Evolutionary conservation across 2,888 invertebrate species (phyloP), one percentile per base, ranked within the genome.

Genomic region (Stenurella melanura): DNA sequence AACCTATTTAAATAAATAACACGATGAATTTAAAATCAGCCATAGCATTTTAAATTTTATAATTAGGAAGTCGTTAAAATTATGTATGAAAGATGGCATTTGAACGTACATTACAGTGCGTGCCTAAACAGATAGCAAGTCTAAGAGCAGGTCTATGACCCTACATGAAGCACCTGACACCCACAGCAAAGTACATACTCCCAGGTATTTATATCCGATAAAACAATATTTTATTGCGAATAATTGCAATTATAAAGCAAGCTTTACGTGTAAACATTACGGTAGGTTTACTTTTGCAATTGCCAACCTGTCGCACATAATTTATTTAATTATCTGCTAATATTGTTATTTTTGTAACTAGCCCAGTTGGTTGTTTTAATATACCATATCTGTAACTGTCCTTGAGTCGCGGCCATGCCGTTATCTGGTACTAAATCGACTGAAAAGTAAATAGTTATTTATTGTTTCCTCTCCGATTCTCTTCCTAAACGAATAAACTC

Each of bases 141-240:
- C 68, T 56, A 69, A 70, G 72, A 74, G 82, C 82, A 83, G 88
- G 89, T 89, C 89, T 85, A 86, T 88, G 89, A 89, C 89, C 89
- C 85, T 56, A 82, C 86, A 83, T 83, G 85, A 83, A 87, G 87
- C 89, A 89, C 88, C 88, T 89, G 89, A 89, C 89, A 89, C 89
- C 89, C 89, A 89, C 89, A 86, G 87, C 85, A 70, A 34, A 54
- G 75, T 74, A 78, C 77, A 76, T 75, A 76, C 86, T 86, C 83
- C 82, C 78, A 78, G 86, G 87, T 87, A 88, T 88, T 88, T 88
- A 88, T 87, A 88, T 85, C 87, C 87, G 88, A 89, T 88, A 88
- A 89, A 88, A 88, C 87, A 87, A 87, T 87, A 88, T 88, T 88
- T 88, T 88, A 89, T 87, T 87, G 88, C 87, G 84, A 87, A 88